Conservation (phyloP, 2,113 vertebrate species). For the Neolamprologus sp. region DNA sequence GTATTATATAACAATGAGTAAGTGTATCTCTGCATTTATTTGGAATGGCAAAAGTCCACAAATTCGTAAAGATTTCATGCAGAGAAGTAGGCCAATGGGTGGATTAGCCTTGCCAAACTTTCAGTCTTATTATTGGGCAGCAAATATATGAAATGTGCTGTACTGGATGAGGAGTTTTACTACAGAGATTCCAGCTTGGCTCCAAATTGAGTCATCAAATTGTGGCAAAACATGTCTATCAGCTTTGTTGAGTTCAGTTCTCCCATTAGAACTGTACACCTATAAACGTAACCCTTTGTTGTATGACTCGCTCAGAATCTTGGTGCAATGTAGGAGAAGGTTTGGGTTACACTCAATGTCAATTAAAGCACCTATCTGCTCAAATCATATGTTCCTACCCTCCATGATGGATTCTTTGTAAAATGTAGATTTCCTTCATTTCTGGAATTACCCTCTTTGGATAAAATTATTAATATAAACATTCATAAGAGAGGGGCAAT, state of each 20-base stretch:
- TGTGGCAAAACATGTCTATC: background rate
- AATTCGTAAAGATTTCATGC: background rate
- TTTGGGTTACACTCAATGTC: background rate
- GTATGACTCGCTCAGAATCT: background rate
- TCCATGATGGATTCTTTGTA: background rate
- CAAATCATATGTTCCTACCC: background rate
- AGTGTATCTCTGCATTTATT: background rate
- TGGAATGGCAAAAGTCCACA: background rate
- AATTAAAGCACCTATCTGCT: background rate
- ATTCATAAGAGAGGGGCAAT: background rate
- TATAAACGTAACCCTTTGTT: background rate
- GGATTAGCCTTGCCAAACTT: background rate
- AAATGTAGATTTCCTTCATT: background rate
- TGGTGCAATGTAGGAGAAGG: background rate
- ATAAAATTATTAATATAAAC: background rate
- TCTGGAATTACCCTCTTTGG: rapidly evolving
- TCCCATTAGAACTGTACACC: background rate
- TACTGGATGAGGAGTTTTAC: background rate
- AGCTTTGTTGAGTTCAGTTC: background rate
- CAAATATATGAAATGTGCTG: background rate
- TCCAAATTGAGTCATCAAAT: background rate
- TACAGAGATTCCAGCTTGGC: background rate
- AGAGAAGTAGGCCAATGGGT: background rate
- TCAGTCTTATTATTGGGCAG: background rate
- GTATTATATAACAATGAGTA: background rate